Evolutionary conservation across 2,888 invertebrate genomes (phyloP).

Genomic region (Anorthoa munda): DNA sequence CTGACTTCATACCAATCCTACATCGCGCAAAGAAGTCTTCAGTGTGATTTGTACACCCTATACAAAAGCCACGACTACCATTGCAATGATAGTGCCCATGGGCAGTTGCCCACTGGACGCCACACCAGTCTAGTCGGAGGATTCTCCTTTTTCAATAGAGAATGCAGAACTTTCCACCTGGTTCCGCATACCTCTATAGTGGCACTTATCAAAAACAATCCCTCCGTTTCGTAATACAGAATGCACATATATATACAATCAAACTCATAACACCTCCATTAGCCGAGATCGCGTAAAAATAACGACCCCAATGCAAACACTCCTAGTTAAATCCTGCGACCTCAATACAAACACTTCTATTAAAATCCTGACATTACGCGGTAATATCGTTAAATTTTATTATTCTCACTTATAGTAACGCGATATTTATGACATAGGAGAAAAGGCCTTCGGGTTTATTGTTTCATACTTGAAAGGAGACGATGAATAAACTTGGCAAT

Average conservation of each 20-base stretch:
- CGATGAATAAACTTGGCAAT: conserved; percentile 84
- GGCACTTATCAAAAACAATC: conserved; percentile 3
- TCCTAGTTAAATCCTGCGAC: conserved; percentile 19
- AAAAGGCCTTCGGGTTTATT: conserved; percentile 82
- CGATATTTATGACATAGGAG: conserved; percentile 85
- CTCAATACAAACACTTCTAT: conserved; percentile 62
- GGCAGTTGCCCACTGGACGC: too few relatives aligned
- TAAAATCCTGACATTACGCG: conserved; percentile 72
- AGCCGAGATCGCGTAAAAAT: conserved; percentile 40
- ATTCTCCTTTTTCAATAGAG: too few relatives aligned
- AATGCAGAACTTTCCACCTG: too few relatives aligned
- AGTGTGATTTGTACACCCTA: too few relatives aligned
- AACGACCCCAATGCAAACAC: conserved; percentile 48
- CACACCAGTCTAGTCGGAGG: too few relatives aligned
- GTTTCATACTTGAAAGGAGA: conserved; percentile 82
- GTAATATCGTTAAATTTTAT: conserved; percentile 85
- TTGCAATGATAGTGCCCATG: too few relatives aligned
- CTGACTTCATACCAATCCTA: too few relatives aligned
- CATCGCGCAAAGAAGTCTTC: too few relatives aligned
- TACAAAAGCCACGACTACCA: too few relatives aligned
- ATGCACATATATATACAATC: background rate
- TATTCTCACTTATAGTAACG: conserved; percentile 85
- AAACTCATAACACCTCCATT: conserved; percentile 34
- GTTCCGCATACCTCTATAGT: too few relatives aligned
- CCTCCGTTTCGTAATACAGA: background rate